Evolutionary conservation across 2,888 invertebrate species (phyloP), one percentile per base, ranked within the genome.

Genomic region (Siphonodentalium dalli): DNA sequence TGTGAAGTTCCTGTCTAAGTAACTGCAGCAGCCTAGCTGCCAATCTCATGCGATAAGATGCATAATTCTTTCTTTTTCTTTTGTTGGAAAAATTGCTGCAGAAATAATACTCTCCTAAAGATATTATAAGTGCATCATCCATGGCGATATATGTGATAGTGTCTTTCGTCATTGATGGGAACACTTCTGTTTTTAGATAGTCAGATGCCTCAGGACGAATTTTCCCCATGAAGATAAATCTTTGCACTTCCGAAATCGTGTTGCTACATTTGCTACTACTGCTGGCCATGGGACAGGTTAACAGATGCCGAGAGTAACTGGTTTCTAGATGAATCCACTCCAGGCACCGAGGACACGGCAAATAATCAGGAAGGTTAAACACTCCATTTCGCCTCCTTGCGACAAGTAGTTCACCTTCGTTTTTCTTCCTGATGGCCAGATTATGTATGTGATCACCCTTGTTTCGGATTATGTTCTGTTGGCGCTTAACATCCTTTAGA

Each of bases 81-180:
- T 23, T 24, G 29, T 54, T 46, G 0, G 40, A 26, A 13, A 40
- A 20, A 5, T 18, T 35, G 21, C 24, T 47, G 13, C 40, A 26
- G 21, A 54, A 41, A 9, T 37, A 34, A 3, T 34, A 20, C 18
- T 54, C 53, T n/a, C 47, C 53, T 3, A 54, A 24, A 18, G 42
- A 34, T 24, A 33, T 28, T 6, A 54, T 54, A 8, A 54, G 24
- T 3, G 3, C 11, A 28, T 54, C 53, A 23, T 15, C 18, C 7
- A 35, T 13, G 15, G 47, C 53, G 15, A 13, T 28, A 11, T 39
- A 4, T 13, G 42, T 38, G 13, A 54, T 21, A 3, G 29, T 13
- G 27, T 48, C 54, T 15, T 26, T 54, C 15, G 33, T 13, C 54
- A 54, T 54, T 8, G n/a, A 26, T 18, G 42, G 29, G 28, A 54